phyloP scores from a whole-genome alignment of 1,140 invertebrate species.

The Copidosoma floridanum region DNA sequence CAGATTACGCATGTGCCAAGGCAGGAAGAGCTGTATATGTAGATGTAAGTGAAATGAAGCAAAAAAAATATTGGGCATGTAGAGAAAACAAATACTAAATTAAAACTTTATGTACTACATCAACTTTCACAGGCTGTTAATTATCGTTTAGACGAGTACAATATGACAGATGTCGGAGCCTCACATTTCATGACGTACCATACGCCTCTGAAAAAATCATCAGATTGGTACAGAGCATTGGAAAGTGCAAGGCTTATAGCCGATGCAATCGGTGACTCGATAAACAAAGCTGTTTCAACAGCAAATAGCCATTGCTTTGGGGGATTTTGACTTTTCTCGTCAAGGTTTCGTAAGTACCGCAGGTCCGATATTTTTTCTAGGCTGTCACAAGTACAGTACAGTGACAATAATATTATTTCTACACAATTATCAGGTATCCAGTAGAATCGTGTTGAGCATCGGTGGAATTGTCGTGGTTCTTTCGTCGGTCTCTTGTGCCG shows the following conservation, averaged over 20 bases:
- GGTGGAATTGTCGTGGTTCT: conserved; percentile 91
- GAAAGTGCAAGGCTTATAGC: conserved; percentile 76
- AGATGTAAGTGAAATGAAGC: conserved; percentile 62
- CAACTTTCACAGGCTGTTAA: conserved; percentile 16
- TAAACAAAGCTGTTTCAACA: no score
- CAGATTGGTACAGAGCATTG: conserved; percentile 91
- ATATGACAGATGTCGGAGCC: conserved; percentile 59
- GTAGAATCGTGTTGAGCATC: conserved; percentile 61
- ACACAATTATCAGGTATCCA: no score
- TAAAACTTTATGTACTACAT: no score
- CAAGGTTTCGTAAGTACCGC: conserved; percentile 21
- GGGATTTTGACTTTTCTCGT: conserved; percentile 71
- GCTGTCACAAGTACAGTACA: no score
- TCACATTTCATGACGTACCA: conserved; percentile 96
- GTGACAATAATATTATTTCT: no score
- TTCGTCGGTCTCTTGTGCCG: conserved; percentile 83
- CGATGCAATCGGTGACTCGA: conserved; percentile 76
- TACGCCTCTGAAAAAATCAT: conserved; percentile 85
- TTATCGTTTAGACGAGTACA: conserved; percentile 10
- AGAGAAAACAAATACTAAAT: no score
- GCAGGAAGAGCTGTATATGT: conserved; percentile 81
- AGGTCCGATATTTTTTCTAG: no score
- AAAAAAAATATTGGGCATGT: no score
- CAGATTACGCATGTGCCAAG: conserved; percentile 77
- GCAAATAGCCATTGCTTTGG: conserved; percentile 91